phyloP scores from a whole-genome alignment of 2,113 vertebrate genomes.

The Rousettus leschenaultii region DNA sequence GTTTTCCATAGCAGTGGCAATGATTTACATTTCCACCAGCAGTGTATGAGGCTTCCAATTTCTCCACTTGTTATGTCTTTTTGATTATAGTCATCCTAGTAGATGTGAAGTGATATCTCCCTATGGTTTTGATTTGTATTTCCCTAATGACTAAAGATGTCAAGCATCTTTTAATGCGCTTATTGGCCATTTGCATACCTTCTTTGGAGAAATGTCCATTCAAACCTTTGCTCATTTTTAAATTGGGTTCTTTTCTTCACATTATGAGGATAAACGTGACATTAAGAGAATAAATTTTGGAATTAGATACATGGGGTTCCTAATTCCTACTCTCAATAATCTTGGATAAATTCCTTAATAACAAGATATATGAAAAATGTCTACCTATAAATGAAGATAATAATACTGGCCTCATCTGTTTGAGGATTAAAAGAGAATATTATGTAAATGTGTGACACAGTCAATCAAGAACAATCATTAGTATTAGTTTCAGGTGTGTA shows the following conservation, averaged over 20 bases:
- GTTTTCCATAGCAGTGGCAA: background rate
- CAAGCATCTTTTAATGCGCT: background rate
- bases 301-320: background rate
- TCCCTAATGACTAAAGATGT: background rate
- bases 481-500: background rate
- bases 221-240: background rate
- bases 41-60: background rate
- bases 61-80: background rate
- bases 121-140: background rate
- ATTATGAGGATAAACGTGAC: background rate
- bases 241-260: background rate
- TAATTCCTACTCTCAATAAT: background rate
- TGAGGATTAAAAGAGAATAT: background rate
- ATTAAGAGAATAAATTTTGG: conserved; percentile 16
- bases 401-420: background rate
- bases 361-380: background rate
- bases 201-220: background rate
- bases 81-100: background rate
- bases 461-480: background rate
- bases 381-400: background rate
- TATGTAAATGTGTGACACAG: background rate
- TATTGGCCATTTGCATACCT: background rate
- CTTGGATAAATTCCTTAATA: background rate
- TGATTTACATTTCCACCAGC: background rate
- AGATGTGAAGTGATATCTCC: background rate